Evolutionary conservation across 2,113 vertebrate species (phyloP).

Genomic region (Electrona antarctica): DNA sequence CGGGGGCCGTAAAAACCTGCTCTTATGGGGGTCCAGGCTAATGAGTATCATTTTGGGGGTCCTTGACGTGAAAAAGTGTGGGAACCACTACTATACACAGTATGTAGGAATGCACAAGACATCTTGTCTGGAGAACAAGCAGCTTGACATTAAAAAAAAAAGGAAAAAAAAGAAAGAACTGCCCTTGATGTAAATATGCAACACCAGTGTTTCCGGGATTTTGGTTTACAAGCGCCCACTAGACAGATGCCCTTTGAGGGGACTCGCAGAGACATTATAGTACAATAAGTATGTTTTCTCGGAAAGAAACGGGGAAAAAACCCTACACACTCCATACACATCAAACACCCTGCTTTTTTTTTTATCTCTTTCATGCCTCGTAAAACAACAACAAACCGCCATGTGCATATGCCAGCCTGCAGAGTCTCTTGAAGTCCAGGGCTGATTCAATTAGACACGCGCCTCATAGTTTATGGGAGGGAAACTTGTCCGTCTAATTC

Average conservation of each 20-base stretch:
- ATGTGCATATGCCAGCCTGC: constrained; percentile 40
- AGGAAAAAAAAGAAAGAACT: constrained; percentile 16
- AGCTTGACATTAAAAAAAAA: constrained; percentile 2
- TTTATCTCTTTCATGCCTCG: constrained; percentile 37
- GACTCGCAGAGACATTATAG: constrained; percentile 35
- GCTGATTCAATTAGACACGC: constrained; percentile 57
- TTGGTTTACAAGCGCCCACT: constrained; percentile 51
- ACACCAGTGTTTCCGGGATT: constrained; percentile 47
- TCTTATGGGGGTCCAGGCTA: no score
- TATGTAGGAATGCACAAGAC: no score
- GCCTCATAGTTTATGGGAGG: constrained; percentile 46
- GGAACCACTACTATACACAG: no score
- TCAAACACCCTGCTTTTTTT: constrained; percentile 51
- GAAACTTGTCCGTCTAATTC: constrained; percentile 4
- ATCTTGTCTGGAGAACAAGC: background rate
- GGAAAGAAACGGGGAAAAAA: constrained; percentile 3
- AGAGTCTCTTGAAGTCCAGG: constrained; percentile 25
- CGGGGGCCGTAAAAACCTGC: no score
- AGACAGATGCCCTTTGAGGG: constrained; percentile 30
- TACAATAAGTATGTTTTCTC: constrained; percentile 44
- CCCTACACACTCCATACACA: constrained; percentile 40
- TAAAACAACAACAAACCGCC: constrained; percentile 60
- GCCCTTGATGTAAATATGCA: constrained; percentile 28
- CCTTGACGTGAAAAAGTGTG: no score
- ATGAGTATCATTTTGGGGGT: no score